Evolutionary conservation across 2,113 vertebrate species (phyloP), one percentile per base, ranked within the genome.

Genomic region (Nothocercus nigrocapillus): DNA sequence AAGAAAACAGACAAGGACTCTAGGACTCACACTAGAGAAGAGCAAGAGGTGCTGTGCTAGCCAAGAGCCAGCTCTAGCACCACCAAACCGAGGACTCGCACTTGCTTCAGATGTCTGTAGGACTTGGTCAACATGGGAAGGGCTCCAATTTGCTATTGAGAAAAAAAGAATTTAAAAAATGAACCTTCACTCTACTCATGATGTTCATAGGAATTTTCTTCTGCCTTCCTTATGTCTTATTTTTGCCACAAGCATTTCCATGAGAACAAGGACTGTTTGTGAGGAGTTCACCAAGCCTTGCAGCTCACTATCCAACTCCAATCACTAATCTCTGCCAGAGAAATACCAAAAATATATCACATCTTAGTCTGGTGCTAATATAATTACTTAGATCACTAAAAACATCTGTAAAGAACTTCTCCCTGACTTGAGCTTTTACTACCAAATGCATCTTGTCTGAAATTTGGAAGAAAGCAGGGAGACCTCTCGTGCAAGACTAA

Each of bases 371-470:
- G 32, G 5, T 21, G 30, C 24, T 5, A 79, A 76, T 88, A 82
- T 64, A 45, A 80, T 12, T 12, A 66, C 9, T 10, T 3, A n/a
- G 74, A 84, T 7, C 2, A 36, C 19, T n/a, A 27, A 4, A 42
- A 58, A 30, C 5, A 38, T 8, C 9, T 67, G 9, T 2, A 10
- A 10, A 34, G 2, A 2, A 2, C 1, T 80, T 15, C 2, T 9
- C 49, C 22, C 16, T 28, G 44, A 42, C 20, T 67, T 28, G 36
- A 38, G 13, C 20, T 67, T 59, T 58, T 45, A 20, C 19, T 11
- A 32, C 1, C 2, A 28, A 59, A 36, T 18, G 51, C 40, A 44
- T 19, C 19, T 78, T 5, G 1, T 11, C 6, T 0, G 1, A 51
- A 69, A 28, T 78, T 77, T 83, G 56, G 25, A 32, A 86, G n/a